A percentile compares a stretch with the other conserved stretches of the same genome.
phyloP scores from a whole-genome alignment of 2,113 vertebrate genomes.

The Rhodinocichla rosea region DNA sequence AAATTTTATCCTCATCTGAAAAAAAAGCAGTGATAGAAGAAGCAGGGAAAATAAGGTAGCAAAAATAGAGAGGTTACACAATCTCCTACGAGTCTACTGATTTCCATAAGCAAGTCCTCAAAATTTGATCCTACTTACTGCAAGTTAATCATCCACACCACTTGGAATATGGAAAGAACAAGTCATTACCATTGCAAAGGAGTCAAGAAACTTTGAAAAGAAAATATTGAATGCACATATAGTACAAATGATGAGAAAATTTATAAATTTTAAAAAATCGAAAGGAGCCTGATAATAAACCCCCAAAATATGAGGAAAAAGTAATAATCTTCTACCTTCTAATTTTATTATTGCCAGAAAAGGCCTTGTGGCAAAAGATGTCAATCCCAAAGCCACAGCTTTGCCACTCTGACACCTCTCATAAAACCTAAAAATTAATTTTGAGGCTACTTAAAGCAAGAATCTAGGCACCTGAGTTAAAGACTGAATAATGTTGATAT shows the following conservation, averaged over 20 bases:
- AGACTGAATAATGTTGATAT: background rate
- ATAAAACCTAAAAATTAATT: background rate
- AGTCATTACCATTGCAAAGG: background rate
- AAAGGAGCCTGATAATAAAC: background rate
- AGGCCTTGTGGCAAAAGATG: slow-evolving; percentile 7
- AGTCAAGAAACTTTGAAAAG: background rate
- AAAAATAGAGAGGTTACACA: background rate
- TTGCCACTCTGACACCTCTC: background rate
- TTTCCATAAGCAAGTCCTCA: slow-evolving; percentile 1
- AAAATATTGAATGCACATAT: background rate
- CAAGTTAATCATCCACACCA: background rate
- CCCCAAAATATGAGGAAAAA: background rate
- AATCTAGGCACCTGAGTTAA: background rate
- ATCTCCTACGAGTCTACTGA: background rate
- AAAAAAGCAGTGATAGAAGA: background rate
- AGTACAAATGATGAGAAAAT: background rate
- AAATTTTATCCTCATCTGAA: background rate
- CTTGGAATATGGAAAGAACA: background rate
- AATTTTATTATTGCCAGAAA: slow-evolving; percentile 12
- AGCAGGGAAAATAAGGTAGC: background rate
- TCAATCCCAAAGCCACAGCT: background rate
- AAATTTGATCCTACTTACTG: background rate
- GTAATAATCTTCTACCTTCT: background rate
- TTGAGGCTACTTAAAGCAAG: background rate
- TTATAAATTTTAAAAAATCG: background rate